Conservation (phyloP, 2,113 vertebrate species). For the Vidua macroura region DNA sequence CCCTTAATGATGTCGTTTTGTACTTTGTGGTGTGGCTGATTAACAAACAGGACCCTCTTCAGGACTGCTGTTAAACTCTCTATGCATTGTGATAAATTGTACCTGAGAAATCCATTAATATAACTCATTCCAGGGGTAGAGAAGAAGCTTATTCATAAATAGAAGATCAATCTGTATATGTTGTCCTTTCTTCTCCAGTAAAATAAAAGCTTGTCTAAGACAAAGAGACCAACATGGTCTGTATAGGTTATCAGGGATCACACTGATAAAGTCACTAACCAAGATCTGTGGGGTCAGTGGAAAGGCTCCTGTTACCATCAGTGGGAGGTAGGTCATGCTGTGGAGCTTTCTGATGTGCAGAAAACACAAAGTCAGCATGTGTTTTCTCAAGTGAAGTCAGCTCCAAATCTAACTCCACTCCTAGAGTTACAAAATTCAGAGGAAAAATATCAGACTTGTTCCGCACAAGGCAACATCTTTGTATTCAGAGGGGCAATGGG, state of each 20-base stretch:
- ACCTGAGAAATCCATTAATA: background rate
- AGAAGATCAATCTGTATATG: background rate
- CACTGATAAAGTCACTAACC: background rate
- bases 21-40: background rate
- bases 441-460: background rate
- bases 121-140: background rate
- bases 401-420: background rate
- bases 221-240: background rate
- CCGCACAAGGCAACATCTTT: background rate
- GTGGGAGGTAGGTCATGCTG: background rate
- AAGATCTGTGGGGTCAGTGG: background rate
- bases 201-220: background rate
- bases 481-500: background rate
- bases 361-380: background rate
- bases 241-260: background rate
- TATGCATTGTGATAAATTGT: background rate
- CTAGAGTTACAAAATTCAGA: background rate
- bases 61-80: background rate
- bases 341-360: background rate
- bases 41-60: background rate
- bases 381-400: background rate
- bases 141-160: background rate
- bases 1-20: background rate
- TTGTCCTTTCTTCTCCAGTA: background rate
- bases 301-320: background rate